Conservation (phyloP, 2,888 invertebrate species). For the Habrosyne pyritoides region DNA sequence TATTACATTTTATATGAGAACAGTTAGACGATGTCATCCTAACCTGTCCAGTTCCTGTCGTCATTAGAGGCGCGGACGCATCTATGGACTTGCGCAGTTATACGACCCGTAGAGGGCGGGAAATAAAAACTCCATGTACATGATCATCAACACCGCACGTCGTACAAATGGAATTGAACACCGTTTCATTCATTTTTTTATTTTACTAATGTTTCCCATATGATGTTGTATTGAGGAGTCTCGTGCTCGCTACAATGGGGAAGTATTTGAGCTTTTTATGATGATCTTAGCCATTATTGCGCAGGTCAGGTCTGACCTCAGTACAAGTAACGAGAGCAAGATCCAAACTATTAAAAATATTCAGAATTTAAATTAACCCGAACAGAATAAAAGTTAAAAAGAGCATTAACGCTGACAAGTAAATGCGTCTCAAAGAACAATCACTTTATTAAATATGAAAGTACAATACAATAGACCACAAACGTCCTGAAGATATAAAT, state of each 20-base stretch:
- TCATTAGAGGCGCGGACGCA: slow-evolving; percentile 48
- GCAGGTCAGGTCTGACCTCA: too few relatives aligned
- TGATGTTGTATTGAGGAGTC: too few relatives aligned
- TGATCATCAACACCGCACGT: not conserved
- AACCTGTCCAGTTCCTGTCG: slow-evolving; percentile 59
- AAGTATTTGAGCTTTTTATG: too few relatives aligned
- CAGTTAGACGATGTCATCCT: slow-evolving; percentile 32
- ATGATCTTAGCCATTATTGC: too few relatives aligned
- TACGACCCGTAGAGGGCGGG: slow-evolving; percentile 30
- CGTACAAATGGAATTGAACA: not conserved
- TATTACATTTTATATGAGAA: slow-evolving; percentile 32
- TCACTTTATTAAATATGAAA: not conserved
- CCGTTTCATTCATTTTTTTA: not conserved
- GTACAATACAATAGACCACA: slow-evolving; percentile 13
- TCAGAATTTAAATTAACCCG: too few relatives aligned
- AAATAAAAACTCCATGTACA: slow-evolving; percentile 35
- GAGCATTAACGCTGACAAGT: not conserved
- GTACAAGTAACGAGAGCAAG: too few relatives aligned
- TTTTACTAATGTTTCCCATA: not conserved
- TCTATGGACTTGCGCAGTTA: slow-evolving; percentile 45
- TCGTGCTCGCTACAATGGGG: too few relatives aligned
- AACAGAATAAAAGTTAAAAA: not conserved
- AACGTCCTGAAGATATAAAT: slow-evolving; percentile 34
- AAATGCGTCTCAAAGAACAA: not conserved
- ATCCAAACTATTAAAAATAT: too few relatives aligned